Percentiles rank a stretch among this genome's conserved stretches.
These are phyloP conservation scores for Venturia canescens DNA, from an alignment of 1,140 invertebrate genomes.

Conservation along the genomic window DNA sequence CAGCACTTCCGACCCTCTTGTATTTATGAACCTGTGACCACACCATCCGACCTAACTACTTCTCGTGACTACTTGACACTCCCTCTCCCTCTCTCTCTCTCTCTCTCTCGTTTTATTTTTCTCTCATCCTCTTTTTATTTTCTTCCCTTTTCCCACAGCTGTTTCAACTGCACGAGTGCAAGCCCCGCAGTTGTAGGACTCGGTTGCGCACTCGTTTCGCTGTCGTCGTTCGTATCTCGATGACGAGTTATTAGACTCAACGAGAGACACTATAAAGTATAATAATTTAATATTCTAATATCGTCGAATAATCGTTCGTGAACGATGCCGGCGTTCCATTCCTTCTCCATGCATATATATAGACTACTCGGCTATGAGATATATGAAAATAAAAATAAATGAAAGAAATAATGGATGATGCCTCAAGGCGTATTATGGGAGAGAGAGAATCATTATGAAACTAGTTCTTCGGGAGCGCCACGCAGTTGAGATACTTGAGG, in stretches of 20 bases:
- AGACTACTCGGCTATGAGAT: not conserved
- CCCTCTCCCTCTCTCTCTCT: not conserved
- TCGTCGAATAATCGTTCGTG: constrained; percentile 13
- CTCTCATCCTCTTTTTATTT: no score
- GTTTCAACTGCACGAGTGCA: not conserved
- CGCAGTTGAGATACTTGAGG: constrained; percentile 60
- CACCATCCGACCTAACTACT: constrained; percentile 27
- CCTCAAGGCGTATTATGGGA: not conserved
- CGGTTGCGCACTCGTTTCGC: not conserved
- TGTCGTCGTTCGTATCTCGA: not conserved
- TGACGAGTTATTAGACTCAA: constrained; percentile 32
- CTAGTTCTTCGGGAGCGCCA: constrained; percentile 45
- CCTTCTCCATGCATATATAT: not conserved
- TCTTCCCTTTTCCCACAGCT: not conserved
- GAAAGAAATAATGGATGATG: constrained; percentile 29
- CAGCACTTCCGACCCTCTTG: constrained; percentile 42
- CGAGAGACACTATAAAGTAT: constrained; percentile 1
- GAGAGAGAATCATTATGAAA: constrained; percentile 44
- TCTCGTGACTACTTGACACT: constrained; percentile 37
- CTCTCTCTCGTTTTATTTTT: no score
- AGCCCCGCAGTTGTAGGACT: not conserved
- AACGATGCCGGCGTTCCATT: not conserved
- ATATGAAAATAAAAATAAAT: constrained; percentile 14
- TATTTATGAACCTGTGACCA: constrained; percentile 45
- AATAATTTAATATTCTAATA: constrained; percentile 44